Evolutionary conservation across 2,888 invertebrate species (phyloP), one percentile per base, ranked within the genome.

Genomic region (Unio delphinus): DNA sequence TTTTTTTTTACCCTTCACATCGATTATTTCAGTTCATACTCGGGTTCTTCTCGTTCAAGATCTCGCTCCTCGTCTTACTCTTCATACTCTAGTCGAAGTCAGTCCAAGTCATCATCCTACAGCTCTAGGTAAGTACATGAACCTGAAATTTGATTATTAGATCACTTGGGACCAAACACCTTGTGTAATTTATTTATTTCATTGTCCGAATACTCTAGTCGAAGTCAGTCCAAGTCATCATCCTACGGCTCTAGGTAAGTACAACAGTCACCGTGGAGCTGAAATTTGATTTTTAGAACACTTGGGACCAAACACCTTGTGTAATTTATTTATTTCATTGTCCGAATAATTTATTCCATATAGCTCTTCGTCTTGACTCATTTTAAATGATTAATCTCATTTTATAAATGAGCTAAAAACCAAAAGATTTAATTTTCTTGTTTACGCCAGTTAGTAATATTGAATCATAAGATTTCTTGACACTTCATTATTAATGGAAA

Each of bases 71-170:
- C 84, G 55, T 85, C 84, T 20, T 82, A 79, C 65, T 82, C 83
- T 23, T 87, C 88, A 54, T 81, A 81, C 64, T 85, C 84, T 34
- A 86, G 87, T 79, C 80, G 84, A 23, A 77, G 75, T 63, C 79
- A 80, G 62, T 87, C 87, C 71, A 80, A 85, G 45, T 88, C 88
- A n/a, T 86, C 86, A 61, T 80, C 89, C 62, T 79, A 76, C 45
- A 88, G 87, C 70, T 89, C 89, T 67, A 83, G 86, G 85, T 23
- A 23, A 23, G 23, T 23, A 23, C 11, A 1, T 34, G 34, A 34
- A 34, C 8, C 7, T 61, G 61, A 45, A 34, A 45, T 15, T 15
- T 45, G 11, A 45, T 45, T 45, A 45, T 45, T 45, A 15, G 45
- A 45, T 11, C 45, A 45, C 45, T 15, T 45, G 11, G 45, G 11